A percentile compares a stretch with the other conserved stretches of the same genome.
Conservation (phyloP, 2,797 vertebrate species). For the Macropus fuliginosus region DNA sequence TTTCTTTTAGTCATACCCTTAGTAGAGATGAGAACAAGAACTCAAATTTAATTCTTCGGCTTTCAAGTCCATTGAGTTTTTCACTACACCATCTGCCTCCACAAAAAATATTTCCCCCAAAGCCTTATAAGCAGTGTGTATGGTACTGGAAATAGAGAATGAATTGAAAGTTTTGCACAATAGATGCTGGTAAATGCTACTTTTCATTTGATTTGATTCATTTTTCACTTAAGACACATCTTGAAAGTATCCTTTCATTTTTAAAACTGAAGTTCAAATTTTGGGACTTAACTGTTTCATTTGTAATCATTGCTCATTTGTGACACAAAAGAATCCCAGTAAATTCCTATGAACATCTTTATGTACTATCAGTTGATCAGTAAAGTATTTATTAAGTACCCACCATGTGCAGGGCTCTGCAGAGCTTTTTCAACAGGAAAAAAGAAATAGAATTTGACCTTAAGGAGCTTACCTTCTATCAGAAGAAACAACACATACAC, state of each 20-base stretch:
- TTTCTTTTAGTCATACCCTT: background rate
- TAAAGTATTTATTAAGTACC: background rate
- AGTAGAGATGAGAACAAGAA: background rate
- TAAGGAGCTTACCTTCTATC: background rate
- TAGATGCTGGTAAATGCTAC: background rate
- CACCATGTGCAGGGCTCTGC: background rate
- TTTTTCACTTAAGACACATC: background rate
- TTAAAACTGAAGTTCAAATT: conserved; percentile 20
- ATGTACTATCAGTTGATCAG: background rate
- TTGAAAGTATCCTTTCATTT: conserved; percentile 33
- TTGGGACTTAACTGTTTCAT: conserved; percentile 20
- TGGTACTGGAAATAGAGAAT: background rate
- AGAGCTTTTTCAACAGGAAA: background rate
- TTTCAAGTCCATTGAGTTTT: background rate
- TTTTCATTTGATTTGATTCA: background rate
- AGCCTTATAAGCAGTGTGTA: background rate
- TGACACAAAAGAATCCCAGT: background rate
- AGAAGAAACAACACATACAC: background rate
- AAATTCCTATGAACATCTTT: background rate
- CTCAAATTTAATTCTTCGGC: background rate
- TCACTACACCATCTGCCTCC: background rate
- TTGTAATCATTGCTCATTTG: conserved; percentile 6
- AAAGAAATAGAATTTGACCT: background rate
- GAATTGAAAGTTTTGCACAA: background rate
- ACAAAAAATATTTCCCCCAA: background rate